Evolutionary conservation across 2,113 vertebrate species (phyloP), one percentile per base, ranked within the genome.

Genomic region (Ornithorhynchus anatinus): DNA sequence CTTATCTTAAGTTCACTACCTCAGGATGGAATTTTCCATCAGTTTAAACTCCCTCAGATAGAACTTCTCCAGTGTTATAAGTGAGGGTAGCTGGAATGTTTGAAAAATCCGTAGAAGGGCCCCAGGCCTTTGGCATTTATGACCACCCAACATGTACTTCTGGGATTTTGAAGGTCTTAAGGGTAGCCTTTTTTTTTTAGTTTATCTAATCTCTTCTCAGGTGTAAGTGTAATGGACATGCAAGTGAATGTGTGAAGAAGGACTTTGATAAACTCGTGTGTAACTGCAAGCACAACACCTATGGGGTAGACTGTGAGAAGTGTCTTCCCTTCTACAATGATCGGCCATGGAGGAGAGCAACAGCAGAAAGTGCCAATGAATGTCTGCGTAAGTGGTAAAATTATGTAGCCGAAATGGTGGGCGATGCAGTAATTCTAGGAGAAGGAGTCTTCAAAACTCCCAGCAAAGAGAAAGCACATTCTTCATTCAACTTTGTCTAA

Each of bases 171-270:
- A 48, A 36, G 10, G n/a, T n/a, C n/a, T n/a, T n/a, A n/a, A n/a
- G n/a, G n/a, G n/a, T 22, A 5, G 6, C 29, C 37, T n/a, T 20
- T 2, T 39, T 27, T 57, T 63, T 48, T 20, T n/a, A 27, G 10
- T 75, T 36, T 2, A 6, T 63, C 77, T 74, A 45, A 69, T 40
- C 59, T 17, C 1, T 61, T 42, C 52, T 52, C 87, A 99, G 98
- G 84, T 99, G 98, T 84, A 99, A 99, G 76, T 99, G 98, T 75
- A 97, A 99, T 0, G 97, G 98, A 6, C 98, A 99, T 0, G 96
- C 96, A 8, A 99, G 97, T 0, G 96, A 99, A 83, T 99, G 98
- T 17, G 67, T 92, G 72, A 95, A 92, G 90, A 93, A 96, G 0
- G 72, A 91, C 11, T 39, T 84, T 6, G 92, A 88, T 15, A 95